A percentile compares a stretch with the other conserved stretches of the same genome.
These are phyloP conservation scores for Lepetodrilus schrolli DNA, from an alignment of 2,888 invertebrate species.

Conservation along the genomic window DNA sequence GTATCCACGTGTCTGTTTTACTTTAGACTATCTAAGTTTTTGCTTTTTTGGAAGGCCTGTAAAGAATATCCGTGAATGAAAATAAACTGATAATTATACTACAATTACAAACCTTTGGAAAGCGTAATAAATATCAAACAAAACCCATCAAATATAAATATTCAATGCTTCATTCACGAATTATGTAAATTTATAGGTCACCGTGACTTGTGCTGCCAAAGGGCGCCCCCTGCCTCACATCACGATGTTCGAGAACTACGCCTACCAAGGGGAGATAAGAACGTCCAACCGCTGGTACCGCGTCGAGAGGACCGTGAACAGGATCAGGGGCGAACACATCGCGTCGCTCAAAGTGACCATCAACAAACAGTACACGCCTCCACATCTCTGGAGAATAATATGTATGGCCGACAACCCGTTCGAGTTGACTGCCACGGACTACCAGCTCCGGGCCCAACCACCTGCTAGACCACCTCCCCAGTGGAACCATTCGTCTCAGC, in stretches of 20 bases:
- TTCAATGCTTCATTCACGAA: too few relatives aligned
- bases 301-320: not conserved
- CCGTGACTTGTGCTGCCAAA: not conserved
- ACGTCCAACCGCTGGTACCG: not conserved
- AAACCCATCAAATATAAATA: too few relatives aligned
- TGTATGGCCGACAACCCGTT: slow-evolving; percentile 19
- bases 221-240: slow-evolving; percentile 4
- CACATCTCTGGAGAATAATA: slow-evolving; percentile 10
- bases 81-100: too few relatives aligned
- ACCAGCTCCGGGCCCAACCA: not conserved
- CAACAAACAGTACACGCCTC: not conserved
- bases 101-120: too few relatives aligned
- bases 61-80: too few relatives aligned
- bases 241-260: slow-evolving; percentile 23
- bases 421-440: not conserved
- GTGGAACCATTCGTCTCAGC: not conserved
- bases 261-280: not conserved
- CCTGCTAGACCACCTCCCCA: not conserved
- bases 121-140: too few relatives aligned
- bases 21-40: too few relatives aligned
- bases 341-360: not conserved
- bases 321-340: not conserved
- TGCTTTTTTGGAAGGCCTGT: too few relatives aligned
- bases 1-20: too few relatives aligned
- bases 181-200: not conserved